A percentile compares a stretch with the other conserved stretches of the same genome.
Evolutionary conservation across 2,888 invertebrate genomes (phyloP).

Genomic region (Himalopsyche japonica): DNA sequence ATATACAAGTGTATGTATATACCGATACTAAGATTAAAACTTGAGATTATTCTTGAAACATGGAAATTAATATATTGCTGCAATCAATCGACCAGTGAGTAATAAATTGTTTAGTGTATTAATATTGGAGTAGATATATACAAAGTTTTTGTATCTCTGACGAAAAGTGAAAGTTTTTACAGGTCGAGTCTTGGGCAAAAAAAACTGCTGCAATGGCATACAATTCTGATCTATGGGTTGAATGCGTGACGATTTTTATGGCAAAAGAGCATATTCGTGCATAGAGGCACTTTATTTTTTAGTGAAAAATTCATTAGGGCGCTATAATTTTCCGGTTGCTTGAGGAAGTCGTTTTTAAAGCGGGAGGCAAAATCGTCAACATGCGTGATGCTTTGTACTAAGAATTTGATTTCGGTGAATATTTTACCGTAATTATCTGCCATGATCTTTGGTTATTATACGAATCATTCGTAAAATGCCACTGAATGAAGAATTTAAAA

Average conservation of each 20-base stretch:
- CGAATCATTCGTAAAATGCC: background rate
- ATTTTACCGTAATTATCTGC: background rate
- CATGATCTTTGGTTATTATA: background rate
- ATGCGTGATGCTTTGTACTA: background rate
- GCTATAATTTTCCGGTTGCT: background rate
- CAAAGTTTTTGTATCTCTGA: background rate
- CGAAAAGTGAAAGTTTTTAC: background rate
- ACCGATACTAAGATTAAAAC: too few species aligned
- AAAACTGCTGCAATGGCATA: background rate
- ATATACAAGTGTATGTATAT: too few species aligned
- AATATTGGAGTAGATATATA: background rate
- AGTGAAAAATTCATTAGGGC: background rate
- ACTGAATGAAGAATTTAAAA: background rate
- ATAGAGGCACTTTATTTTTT: background rate
- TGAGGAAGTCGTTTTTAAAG: background rate
- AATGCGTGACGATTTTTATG: background rate
- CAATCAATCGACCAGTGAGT: too few species aligned
- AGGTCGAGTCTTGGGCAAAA: background rate
- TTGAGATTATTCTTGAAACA: too few species aligned
- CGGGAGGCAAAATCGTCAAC: background rate
- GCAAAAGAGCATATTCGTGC: background rate
- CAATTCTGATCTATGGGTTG: background rate
- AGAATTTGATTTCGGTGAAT: background rate
- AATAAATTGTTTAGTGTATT: too few species aligned
- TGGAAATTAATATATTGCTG: too few species aligned